Conservation (phyloP, 2,113 vertebrate species). For the Edolisoma coerulescens region DNA sequence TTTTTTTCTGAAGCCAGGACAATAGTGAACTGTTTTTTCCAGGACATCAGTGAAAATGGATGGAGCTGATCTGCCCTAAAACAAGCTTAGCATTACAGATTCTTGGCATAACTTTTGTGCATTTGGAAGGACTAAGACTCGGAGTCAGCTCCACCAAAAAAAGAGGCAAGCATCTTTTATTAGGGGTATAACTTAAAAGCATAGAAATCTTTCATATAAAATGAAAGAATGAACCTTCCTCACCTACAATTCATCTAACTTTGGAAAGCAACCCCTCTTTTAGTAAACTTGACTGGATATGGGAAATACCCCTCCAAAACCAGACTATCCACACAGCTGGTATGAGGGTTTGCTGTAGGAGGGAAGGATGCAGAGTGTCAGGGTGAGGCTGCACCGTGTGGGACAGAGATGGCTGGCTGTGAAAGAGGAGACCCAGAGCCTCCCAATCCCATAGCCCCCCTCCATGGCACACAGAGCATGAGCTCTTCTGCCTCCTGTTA, state of each 20-base stretch:
- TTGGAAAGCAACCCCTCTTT: background rate
- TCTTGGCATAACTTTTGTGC: background rate
- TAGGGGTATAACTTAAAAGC: background rate
- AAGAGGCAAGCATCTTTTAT: background rate
- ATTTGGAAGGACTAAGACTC: background rate
- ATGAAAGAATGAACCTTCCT: background rate
- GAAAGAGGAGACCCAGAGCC: background rate
- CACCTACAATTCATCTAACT: background rate
- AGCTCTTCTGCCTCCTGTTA: background rate
- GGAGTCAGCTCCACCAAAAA: background rate
- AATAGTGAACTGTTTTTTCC: background rate
- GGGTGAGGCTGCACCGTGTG: fast-evolving
- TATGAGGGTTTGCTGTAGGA: background rate
- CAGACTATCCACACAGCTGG: background rate
- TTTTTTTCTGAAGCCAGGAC: background rate
- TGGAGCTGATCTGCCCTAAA: background rate
- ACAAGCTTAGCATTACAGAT: background rate
- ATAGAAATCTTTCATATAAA: background rate
- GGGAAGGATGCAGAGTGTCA: background rate
- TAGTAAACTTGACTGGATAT: background rate
- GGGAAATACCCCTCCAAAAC: background rate
- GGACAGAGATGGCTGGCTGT: background rate
- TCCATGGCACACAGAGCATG: background rate
- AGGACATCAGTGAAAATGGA: background rate
- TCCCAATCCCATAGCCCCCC: no score